Percentiles rank a stretch among this genome's conserved stretches.
Conservation (phyloP, 1,140 invertebrate genomes). For the Hydropsyche tenuis region DNA sequence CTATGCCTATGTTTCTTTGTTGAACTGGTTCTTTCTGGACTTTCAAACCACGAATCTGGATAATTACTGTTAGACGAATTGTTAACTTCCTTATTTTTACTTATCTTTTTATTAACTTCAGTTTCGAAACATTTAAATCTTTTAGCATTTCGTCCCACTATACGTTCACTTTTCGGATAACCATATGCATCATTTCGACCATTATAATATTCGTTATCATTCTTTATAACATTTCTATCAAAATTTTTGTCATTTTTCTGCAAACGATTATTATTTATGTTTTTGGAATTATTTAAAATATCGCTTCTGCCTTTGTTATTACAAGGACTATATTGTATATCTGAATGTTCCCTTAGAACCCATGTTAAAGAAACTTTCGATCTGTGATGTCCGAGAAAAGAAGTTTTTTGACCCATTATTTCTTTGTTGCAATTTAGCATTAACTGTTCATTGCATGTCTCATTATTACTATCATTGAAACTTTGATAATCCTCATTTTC, state of each 20-base stretch:
- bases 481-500: slow-evolving; percentile 26
- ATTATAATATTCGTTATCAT: slow-evolving; percentile 40
- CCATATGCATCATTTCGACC: slow-evolving; percentile 12
- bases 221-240: slow-evolving; percentile 31
- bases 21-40: slow-evolving; percentile 46
- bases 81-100: slow-evolving; percentile 29
- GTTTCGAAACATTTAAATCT: slow-evolving; percentile 24
- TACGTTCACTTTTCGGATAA: slow-evolving; percentile 21
- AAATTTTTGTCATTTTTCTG: slow-evolving; percentile 35
- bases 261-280: slow-evolving; percentile 27
- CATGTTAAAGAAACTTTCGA: slow-evolving; percentile 75
- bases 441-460: not conserved
- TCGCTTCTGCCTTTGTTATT: slow-evolving; percentile 35
- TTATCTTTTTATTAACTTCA: slow-evolving; percentile 25
- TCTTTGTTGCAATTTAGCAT: slow-evolving; percentile 52
- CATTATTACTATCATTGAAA: not conserved
- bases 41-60: slow-evolving; percentile 42
- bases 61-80: slow-evolving; percentile 30
- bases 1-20: slow-evolving; percentile 53
- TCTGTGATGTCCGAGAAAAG: slow-evolving; percentile 61
- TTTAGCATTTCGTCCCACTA: slow-evolving; percentile 42
- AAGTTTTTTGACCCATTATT: slow-evolving; percentile 60
- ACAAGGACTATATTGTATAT: slow-evolving; percentile 54
- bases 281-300: slow-evolving; percentile 18
- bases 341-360: slow-evolving; percentile 69